Evolutionary conservation across 2,113 vertebrate genomes (phyloP), one percentile per base, ranked within the genome.

Genomic region (Promerops cafer): DNA sequence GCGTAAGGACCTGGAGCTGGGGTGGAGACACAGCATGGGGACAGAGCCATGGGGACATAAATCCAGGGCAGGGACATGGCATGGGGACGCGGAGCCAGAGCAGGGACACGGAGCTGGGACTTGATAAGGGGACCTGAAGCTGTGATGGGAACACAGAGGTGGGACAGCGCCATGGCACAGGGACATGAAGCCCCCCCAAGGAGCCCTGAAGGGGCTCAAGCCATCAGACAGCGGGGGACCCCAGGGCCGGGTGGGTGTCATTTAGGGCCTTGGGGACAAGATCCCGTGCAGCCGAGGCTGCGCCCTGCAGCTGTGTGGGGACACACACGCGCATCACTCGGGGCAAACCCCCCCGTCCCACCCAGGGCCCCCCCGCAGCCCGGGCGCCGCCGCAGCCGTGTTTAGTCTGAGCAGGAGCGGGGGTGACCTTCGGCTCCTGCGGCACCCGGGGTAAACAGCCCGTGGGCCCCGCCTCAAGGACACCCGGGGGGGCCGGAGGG

Each of bases 401-500:
- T 94, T 96, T 90, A 87, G 90, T 90, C 87, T 92, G 92, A 50
- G 83, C 59, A 59, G 78, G 31, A 90, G 72, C 2, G 0, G 0
- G 16, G 35, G 64, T 8, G 90, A 69, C 90, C 94, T 92, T 88
- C 30, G 1, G 72, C 85, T 61, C 45, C 63, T 17, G 44, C 3
- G 0, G 56, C 40, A 56, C 81, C 85, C 66, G 4, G 27, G 23
- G 10, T 9, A 11, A 90, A 35, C 72, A 83, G 72, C 42, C 4
- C 8, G 3, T 24, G 22, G n/a, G 15, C 13, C 30, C 28, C 2
- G 3, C 6, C 3, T 3, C 89, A 87, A 59, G 92, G 89, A 75
- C 92, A 44, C 5, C 1, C 12, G 0, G 2, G 61, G 66, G 14
- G 19, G 4, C 2, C 0, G 5, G 19, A 10, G 40, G 21, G 3